phyloP scores from a whole-genome alignment of 2,797 vertebrate species.

The Avahi laniger region DNA sequence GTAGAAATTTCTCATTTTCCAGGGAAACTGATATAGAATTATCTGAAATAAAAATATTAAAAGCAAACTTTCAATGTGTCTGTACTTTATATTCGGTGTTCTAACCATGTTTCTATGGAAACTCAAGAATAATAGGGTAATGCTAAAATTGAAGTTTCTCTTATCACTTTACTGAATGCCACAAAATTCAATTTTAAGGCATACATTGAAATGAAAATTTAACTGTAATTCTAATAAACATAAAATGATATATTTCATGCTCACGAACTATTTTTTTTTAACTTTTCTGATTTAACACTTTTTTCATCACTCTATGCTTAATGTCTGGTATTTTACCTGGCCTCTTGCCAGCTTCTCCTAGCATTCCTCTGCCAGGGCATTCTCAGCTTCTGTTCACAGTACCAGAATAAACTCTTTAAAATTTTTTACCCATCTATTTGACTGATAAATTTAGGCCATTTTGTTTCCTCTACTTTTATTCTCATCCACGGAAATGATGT shows the following conservation, averaged over 20 bases:
- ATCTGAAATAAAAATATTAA: slow-evolving; percentile 54
- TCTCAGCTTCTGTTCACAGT: not conserved
- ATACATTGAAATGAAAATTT: slow-evolving; percentile 15
- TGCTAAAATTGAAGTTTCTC: slow-evolving; percentile 20
- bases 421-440: not conserved
- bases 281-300: not conserved
- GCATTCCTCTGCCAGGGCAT: not conserved
- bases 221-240: not conserved
- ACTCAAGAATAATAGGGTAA: slow-evolving; percentile 3
- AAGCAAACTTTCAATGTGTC: slow-evolving; percentile 34
- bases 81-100: slow-evolving; percentile 35
- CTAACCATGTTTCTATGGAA: slow-evolving; percentile 37
- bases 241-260: not conserved
- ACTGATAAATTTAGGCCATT: not conserved
- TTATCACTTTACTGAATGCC: slow-evolving; percentile 38
- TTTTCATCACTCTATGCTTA: not conserved
- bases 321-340: not conserved
- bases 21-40: slow-evolving; percentile 25
- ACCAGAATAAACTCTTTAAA: not conserved
- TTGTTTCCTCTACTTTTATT: not conserved
- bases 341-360: not conserved
- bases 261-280: not conserved
- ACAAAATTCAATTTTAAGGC: slow-evolving; percentile 2
- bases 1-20: slow-evolving; percentile 53
- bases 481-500: not conserved